phyloP scores from a whole-genome alignment of 2,113 vertebrate species.

The Caranx ignobilis region DNA sequence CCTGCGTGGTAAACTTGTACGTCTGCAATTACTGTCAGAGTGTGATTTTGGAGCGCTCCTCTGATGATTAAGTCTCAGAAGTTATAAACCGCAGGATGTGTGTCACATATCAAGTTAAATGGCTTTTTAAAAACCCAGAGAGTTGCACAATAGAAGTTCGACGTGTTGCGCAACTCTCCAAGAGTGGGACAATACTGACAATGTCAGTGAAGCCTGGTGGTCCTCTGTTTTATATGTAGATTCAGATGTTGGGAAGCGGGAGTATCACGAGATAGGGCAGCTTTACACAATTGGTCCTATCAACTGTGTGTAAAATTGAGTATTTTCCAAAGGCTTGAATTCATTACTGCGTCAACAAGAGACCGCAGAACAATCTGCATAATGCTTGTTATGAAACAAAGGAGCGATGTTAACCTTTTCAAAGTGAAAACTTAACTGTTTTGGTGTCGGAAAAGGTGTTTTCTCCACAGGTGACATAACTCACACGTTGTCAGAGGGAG shows the following conservation, averaged over 20 bases:
- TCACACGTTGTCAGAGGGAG: slow-evolving; percentile 61
- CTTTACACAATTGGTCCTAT: slow-evolving; percentile 17
- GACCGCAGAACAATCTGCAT: slow-evolving; percentile 31
- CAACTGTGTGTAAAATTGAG: slow-evolving; percentile 19
- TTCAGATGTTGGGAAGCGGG: slow-evolving; percentile 7
- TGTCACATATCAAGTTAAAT: slow-evolving; percentile 75
- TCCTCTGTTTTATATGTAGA: slow-evolving; percentile 18
- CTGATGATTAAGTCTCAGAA: slow-evolving; percentile 72
- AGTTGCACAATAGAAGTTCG: slow-evolving; percentile 40
- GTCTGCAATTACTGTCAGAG: slow-evolving; percentile 72
- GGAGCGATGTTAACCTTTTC: slow-evolving; percentile 48
- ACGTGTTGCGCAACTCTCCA: slow-evolving; percentile 52
- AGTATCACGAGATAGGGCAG: slow-evolving; percentile 16
- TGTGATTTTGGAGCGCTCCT: slow-evolving; percentile 55
- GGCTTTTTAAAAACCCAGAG: slow-evolving; percentile 47
- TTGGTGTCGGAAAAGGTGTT: slow-evolving; percentile 53
- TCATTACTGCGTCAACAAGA: not conserved
- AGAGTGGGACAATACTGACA: slow-evolving; percentile 4
- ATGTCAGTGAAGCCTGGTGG: slow-evolving; percentile 31
- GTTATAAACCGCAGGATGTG: slow-evolving; percentile 70
- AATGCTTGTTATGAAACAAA: slow-evolving; percentile 55
- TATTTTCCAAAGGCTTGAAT: slow-evolving; percentile 31
- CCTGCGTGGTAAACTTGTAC: slow-evolving; percentile 37
- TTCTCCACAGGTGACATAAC: slow-evolving; percentile 62
- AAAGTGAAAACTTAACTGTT: slow-evolving; percentile 29